Evolutionary conservation across 2,113 vertebrate genomes (phyloP).

Genomic region (Gymnarchus niloticus): DNA sequence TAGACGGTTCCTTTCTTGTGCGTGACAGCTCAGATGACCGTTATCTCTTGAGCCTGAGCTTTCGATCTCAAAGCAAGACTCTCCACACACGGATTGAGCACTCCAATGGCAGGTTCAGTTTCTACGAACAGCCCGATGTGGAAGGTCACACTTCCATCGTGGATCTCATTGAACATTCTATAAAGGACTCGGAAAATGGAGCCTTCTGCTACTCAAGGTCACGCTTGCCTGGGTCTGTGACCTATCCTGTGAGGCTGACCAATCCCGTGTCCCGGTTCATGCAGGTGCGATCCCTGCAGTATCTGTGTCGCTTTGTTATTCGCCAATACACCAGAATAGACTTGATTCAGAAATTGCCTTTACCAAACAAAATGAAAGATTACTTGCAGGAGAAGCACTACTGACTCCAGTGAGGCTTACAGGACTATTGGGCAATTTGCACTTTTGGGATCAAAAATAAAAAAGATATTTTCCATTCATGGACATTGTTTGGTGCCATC

Average conservation of each 20-base stretch:
- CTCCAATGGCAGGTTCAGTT: conserved; percentile 49
- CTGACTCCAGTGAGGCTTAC: conserved; percentile 57
- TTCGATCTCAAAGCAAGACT: conserved; percentile 54
- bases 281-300: conserved; percentile 87
- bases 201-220: conserved; percentile 92
- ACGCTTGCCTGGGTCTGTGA: conserved; percentile 70
- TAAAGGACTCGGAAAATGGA: conserved; percentile 90
- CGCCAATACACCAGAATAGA: conserved; percentile 88
- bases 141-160: conserved; percentile 90
- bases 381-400: conserved; percentile 90
- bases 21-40: conserved; percentile 80
- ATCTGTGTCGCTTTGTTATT: conserved; percentile 92
- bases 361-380: conserved; percentile 93
- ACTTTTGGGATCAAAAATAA: conserved; percentile 68
- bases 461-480: conserved; percentile 71
- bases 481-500: conserved; percentile 66
- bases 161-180: conserved; percentile 87
- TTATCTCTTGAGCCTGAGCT: conserved; percentile 83
- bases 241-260: conserved; percentile 71
- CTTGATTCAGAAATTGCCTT: conserved; percentile 91
- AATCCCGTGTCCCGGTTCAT: conserved; percentile 88
- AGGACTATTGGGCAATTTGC: conserved; percentile 64
- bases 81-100: conserved; percentile 63
- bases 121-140: conserved; percentile 56
- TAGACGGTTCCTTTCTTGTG: conserved; percentile 79